phyloP scores from a whole-genome alignment of 64 coral and sea anemone species.

The Orbicella faveolata region DNA sequence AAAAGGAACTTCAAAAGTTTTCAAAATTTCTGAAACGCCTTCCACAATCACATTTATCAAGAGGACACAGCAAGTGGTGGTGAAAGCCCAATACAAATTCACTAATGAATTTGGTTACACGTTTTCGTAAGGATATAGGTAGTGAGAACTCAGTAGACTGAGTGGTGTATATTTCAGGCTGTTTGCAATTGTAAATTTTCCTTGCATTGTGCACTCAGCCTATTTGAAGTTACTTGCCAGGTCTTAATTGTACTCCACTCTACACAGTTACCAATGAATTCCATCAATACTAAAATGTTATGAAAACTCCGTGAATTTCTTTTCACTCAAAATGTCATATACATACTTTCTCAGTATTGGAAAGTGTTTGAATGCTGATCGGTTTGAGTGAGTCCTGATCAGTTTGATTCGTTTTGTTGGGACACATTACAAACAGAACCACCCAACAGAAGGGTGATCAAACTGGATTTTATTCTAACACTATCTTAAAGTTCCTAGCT shows the following conservation, averaged over 20 bases:
- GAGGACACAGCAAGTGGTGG: slow-evolving; percentile 25
- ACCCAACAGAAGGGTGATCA: slow-evolving; percentile 20
- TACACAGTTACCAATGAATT: slow-evolving; percentile 19
- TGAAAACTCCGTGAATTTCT: too few species aligned
- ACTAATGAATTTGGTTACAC: slow-evolving; percentile 59
- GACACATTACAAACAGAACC: neutral
- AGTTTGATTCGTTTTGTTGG: too few species aligned
- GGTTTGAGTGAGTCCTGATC: too few species aligned
- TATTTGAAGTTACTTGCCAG: slow-evolving; percentile 10
- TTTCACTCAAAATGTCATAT: neutral
- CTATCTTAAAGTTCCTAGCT: slow-evolving; percentile 24
- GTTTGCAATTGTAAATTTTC: too few species aligned
- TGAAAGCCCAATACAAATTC: slow-evolving; percentile 50
- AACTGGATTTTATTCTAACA: slow-evolving; percentile 25
- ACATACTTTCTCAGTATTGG: too few species aligned
- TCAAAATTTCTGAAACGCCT: slow-evolving; percentile 26
- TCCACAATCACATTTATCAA: slow-evolving; percentile 40
- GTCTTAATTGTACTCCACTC: slow-evolving; percentile 24
- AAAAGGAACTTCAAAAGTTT: slow-evolving; percentile 32
- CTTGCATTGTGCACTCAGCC: neutral
- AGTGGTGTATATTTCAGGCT: too few species aligned
- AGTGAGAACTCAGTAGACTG: too few species aligned
- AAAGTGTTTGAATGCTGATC: too few species aligned
- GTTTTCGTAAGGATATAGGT: neutral
- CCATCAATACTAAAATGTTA: neutral